Evolutionary conservation across 2,113 vertebrate genomes (phyloP).

Genomic region (Siniperca knerii): DNA sequence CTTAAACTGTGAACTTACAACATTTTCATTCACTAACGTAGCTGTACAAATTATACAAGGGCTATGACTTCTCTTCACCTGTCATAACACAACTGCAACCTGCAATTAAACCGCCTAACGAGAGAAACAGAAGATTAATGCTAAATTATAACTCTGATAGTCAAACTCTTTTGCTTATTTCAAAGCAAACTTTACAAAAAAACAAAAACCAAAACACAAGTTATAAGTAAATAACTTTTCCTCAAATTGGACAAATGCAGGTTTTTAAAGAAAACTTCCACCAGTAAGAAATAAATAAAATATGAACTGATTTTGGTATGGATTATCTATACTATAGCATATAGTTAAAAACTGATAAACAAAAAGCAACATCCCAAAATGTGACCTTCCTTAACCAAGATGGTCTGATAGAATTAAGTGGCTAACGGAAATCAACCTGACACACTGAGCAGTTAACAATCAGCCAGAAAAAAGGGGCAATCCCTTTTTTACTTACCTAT

Average conservation of each 20-base stretch:
- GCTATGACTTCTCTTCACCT: conserved; percentile 69
- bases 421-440: conserved; percentile 46
- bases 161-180: conserved; percentile 38
- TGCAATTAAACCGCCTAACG: conserved; percentile 57
- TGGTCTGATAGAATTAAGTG: conserved; percentile 19
- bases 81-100: conserved; percentile 71
- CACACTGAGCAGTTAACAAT: conserved; percentile 49
- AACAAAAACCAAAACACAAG: conserved; percentile 18
- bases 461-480: conserved; percentile 52
- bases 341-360: conserved; percentile 47
- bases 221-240: conserved; percentile 6
- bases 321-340: conserved; percentile 34
- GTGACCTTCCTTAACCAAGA: conserved; percentile 54
- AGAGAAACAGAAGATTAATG: conserved; percentile 55
- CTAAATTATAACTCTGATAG: conserved; percentile 20
- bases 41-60: conserved; percentile 85
- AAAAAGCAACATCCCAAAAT: conserved; percentile 57
- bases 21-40: conserved; percentile 81
- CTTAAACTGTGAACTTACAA: conserved; percentile 81
- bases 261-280: conserved; percentile 36
- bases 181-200: conserved; percentile 49
- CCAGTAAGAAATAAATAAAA: conserved; percentile 30
- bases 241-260: conserved; percentile 33
- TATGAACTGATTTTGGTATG: conserved; percentile 43
- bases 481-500: conserved; percentile 51